phyloP scores from a whole-genome alignment of 2,113 vertebrate species.

The Pluvialis apricaria region DNA sequence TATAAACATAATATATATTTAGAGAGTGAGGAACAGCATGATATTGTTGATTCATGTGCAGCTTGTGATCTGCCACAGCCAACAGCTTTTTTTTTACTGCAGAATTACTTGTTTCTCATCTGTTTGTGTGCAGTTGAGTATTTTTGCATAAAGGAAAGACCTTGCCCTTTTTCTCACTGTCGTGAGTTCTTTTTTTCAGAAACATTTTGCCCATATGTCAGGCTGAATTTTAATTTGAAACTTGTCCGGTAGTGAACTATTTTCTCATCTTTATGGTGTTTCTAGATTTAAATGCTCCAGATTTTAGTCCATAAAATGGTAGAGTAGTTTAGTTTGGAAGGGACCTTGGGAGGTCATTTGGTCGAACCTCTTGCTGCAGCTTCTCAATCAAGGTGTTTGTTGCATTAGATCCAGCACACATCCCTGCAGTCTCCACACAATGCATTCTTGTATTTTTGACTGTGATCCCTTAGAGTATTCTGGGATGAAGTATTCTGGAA shows the following conservation, averaged over 20 bases:
- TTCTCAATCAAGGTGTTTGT: background rate
- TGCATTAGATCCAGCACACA: background rate
- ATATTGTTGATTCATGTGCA: slow-evolving; percentile 44
- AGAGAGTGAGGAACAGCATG: background rate
- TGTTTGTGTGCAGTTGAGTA: background rate
- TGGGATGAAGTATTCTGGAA: background rate
- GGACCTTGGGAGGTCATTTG: background rate
- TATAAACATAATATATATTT: slow-evolving; percentile 34
- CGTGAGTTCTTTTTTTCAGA: background rate
- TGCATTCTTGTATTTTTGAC: background rate
- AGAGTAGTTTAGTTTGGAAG: background rate
- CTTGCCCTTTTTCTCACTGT: background rate
- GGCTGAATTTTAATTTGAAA: background rate
- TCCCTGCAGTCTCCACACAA: background rate
- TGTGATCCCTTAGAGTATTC: background rate
- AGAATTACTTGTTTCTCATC: slow-evolving; percentile 36
- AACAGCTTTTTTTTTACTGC: slow-evolving; percentile 2
- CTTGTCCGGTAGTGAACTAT: fast-evolving
- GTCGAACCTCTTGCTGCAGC: background rate
- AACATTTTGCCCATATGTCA: background rate
- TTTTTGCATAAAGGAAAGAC: slow-evolving; percentile 4
- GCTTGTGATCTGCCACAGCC: slow-evolving; percentile 28
- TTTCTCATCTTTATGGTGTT: background rate
- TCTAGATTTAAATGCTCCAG: background rate
- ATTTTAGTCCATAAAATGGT: background rate